Evolutionary conservation across 2,797 vertebrate genomes (phyloP), one percentile per base, ranked within the genome.

Genomic region (Protonibea diacanthus): DNA sequence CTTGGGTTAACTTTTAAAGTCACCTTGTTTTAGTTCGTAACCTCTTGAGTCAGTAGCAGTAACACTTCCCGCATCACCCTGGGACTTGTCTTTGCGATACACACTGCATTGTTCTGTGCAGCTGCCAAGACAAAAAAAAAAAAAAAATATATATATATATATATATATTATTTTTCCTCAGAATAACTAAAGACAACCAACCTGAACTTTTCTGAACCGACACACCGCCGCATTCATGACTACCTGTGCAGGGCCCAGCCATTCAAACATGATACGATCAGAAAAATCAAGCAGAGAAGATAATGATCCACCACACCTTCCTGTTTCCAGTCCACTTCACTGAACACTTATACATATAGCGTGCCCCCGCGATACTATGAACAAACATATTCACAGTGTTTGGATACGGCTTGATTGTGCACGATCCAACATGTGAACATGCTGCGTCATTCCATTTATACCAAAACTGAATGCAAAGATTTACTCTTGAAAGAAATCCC

Each of bases 231-330:
- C 68, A 69, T 74, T 75, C 72, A 81, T 65, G 76, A 76, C 21
- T 55, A 14, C 63, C 56, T 64, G 40, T 70, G 57, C 33, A 21
- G 65, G 25, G 58, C 72, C 59, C 45, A 80, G 68, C 40, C 14
- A 29, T 75, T 81, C 42, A 45, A n/a, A 75, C 38, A 3, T 57
- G 71, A 82, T 58, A 51, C 7, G 15, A 77, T 57, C 71, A 59
- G 51, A 29, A 21, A 59, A 69, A 62, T 73, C 45, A 49, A 38
- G 25, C 9, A 48, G 59, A 53, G 52, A 53, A 77, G 79, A 86
- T 84, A 83, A 81, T 60, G 40, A 88, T 83, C 74, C 63, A 77
- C 47, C 60, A 27, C 55, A 71, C 68, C 71, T 77, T 83, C 63
- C 65, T 81, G 63, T 74, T 69, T 63, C 15, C 38, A 49, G 64